Percentiles rank a stretch among this genome's conserved stretches.
phyloP scores from a whole-genome alignment of 2,888 invertebrate species.

The Lathronympha strigana region DNA sequence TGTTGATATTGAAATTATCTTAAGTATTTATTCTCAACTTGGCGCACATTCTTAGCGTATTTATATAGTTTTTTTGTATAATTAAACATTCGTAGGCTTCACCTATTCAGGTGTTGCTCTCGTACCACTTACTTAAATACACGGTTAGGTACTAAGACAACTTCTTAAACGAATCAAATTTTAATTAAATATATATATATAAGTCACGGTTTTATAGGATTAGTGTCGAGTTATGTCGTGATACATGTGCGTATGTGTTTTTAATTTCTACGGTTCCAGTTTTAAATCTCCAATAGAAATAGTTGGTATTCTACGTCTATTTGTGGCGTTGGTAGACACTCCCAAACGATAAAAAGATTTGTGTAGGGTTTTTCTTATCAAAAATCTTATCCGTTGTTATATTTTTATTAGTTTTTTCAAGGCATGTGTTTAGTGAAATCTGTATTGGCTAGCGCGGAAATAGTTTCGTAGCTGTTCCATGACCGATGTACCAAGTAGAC shows the following conservation, averaged over 20 bases:
- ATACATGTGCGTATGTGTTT: not conserved
- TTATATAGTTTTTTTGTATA: no score
- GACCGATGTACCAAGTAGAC: slow-evolving; percentile 25
- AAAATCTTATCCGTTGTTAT: no score
- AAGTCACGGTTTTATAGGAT: slow-evolving; percentile 1
- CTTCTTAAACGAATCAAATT: not conserved
- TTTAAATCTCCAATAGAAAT: no score
- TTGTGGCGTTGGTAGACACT: no score
- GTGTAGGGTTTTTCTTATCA: no score
- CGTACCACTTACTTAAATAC: not conserved
- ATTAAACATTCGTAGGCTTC: no score
- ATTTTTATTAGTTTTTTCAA: no score
- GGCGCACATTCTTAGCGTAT: no score
- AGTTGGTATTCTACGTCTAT: no score
- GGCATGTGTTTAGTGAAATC: slow-evolving; percentile 46
- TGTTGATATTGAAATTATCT: not conserved
- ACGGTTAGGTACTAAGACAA: not conserved
- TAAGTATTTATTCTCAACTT: no score
- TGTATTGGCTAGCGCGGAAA: slow-evolving; percentile 33
- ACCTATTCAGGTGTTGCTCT: no score
- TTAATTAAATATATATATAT: slow-evolving; percentile 3
- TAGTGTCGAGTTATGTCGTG: not conserved
- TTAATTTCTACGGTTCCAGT: slow-evolving; percentile 14
- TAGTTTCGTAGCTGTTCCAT: slow-evolving; percentile 7
- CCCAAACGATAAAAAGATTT: no score